Evolutionary conservation across 2,888 invertebrate species (phyloP), one percentile per base, ranked within the genome.

Genomic region (Ametastegia equiseti): DNA sequence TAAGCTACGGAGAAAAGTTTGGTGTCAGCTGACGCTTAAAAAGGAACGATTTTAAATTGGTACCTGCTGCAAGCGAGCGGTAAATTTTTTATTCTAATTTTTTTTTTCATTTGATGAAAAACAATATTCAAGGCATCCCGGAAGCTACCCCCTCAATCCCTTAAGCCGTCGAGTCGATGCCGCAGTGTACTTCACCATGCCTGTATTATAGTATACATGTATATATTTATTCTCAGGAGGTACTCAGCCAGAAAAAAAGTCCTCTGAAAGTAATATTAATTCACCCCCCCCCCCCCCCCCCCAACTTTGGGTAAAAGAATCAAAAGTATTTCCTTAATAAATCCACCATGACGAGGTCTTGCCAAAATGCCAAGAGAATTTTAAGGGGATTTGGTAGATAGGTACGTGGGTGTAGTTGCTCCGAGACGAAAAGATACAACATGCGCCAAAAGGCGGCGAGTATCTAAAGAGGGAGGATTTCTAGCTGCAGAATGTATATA

Each of bases 31-130:
- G 54, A 75, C 54, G 75, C 75, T 15, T 11, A 23, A 47, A 75
- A 57, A 75, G 71, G 23, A 75, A 75, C 50, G 50, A 39, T 54
- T 75, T 75, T 36, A 75, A 75, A 75, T 75, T 75, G 50, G 54
- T 75, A 75, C 54, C 39, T 27, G 54, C 50, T 30, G 54, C 27
- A 45, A 27, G 30, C 45, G 30, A 5, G 19, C 11, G 30, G 60
- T 60, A 27, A 13, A 15, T 23, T 23, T 19, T 50, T 50, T 50
- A 1, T 54, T 54, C 11, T 54, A n/a, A n/a, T 19, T 54, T 23
- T 1, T 2, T 54, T 9, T 63, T 33, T n/a, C 19, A n/a, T 67
- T 67, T 67, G 15, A 47, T 1, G n/a, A 13, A 47, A 47, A 30
- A 60, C 60, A 60, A 60, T 60, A 30, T 60, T 60, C 30, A 30